Percentiles rank a stretch among this genome's conserved stretches.
phyloP scores from a whole-genome alignment of 2,888 invertebrate genomes.

The Erynnis tages region DNA sequence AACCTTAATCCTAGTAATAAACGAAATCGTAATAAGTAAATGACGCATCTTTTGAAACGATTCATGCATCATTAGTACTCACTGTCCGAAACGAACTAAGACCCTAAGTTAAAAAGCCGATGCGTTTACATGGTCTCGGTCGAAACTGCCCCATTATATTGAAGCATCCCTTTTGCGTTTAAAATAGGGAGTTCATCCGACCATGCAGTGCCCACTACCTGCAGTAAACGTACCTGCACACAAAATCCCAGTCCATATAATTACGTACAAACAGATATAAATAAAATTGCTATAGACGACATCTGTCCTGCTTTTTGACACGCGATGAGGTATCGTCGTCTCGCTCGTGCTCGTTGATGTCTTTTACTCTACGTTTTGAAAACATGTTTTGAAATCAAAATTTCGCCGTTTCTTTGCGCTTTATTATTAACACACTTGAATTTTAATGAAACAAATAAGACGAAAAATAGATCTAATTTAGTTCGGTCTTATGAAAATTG shows the following conservation, averaged over 20 bases:
- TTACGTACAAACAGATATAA: slow-evolving; percentile 60
- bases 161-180: slow-evolving; percentile 60
- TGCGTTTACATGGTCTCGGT: slow-evolving; percentile 49
- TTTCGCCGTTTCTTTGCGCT: too few relatives aligned
- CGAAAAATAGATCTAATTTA: too few relatives aligned
- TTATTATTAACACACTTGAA: too few relatives aligned
- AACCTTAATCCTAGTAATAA: background rate
- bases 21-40: slow-evolving; percentile 21
- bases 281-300: slow-evolving; percentile 55
- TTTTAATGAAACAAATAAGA: too few relatives aligned
- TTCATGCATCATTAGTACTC: slow-evolving; percentile 69
- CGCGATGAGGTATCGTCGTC: slow-evolving; percentile 45
- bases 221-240: slow-evolving; percentile 56
- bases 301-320: slow-evolving; percentile 61
- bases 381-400: background rate
- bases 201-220: slow-evolving; percentile 70
- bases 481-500: too few relatives aligned
- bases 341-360: slow-evolving; percentile 69
- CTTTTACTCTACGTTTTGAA: slow-evolving; percentile 62
- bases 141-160: slow-evolving; percentile 54
- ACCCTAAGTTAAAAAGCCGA: slow-evolving; percentile 55
- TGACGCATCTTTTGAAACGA: slow-evolving; percentile 41
- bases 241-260: slow-evolving; percentile 69
- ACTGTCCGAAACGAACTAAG: slow-evolving; percentile 59
- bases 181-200: slow-evolving; percentile 71